Evolutionary conservation across 2,113 vertebrate species (phyloP).

Genomic region (Protobothrops mucrosquamatus): DNA sequence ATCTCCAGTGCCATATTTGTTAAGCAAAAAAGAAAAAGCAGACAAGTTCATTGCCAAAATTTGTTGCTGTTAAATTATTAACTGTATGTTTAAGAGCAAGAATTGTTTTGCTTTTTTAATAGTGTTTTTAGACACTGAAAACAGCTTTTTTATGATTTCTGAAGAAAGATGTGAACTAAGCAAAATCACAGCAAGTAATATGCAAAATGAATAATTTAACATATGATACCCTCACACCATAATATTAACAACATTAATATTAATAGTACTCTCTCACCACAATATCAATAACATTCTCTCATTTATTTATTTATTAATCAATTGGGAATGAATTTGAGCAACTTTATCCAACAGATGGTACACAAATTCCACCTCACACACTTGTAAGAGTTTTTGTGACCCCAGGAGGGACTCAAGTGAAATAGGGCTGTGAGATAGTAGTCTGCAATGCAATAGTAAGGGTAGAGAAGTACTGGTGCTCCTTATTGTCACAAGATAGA

Average conservation of each 20-base stretch:
- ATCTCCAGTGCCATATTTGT: not conserved
- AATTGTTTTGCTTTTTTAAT: not conserved
- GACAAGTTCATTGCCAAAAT: constrained; percentile 1
- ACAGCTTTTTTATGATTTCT: constrained; percentile 19
- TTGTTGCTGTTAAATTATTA: constrained; percentile 36
- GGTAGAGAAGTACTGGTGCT: not conserved
- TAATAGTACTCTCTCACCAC: not conserved
- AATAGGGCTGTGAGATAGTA: not conserved
- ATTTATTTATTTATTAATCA: not conserved
- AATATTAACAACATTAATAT: constrained; percentile 3
- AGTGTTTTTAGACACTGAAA: constrained; percentile 3
- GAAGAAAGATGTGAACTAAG: not conserved
- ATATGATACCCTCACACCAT: not conserved
- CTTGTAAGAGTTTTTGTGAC: not conserved
- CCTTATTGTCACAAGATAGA: not conserved
- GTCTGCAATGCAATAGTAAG: not conserved
- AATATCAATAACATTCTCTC: not conserved
- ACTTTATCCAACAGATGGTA: not conserved
- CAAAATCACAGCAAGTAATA: constrained; percentile 4
- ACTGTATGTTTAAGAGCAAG: constrained; percentile 3
- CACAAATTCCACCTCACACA: not conserved
- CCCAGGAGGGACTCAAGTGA: not conserved
- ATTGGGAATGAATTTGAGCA: not conserved
- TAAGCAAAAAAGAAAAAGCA: not conserved
- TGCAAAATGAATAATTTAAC: constrained; percentile 10